Evolutionary conservation across 1,140 invertebrate species (phyloP).

Genomic region (Cyclargus thomasi): DNA sequence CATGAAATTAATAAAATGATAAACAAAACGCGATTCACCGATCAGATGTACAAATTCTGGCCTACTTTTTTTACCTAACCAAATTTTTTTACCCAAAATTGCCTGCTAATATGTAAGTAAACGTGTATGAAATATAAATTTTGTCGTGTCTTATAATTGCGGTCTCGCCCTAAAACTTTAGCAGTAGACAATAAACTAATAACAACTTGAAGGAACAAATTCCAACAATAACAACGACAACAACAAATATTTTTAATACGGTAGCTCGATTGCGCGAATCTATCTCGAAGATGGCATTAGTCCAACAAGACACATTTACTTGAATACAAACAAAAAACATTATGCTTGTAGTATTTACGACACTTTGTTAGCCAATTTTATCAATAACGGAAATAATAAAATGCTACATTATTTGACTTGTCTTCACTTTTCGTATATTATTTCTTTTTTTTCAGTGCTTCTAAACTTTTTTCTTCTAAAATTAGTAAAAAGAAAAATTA

Average conservation of each 20-base stretch:
- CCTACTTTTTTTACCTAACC: too few species aligned
- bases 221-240: not conserved
- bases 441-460: too few species aligned
- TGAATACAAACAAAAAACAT: not conserved
- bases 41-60: too few species aligned
- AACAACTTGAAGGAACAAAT: not conserved
- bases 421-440: not conserved
- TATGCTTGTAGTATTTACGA: not conserved
- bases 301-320: slow-evolving; percentile 1
- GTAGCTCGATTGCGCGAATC: not conserved
- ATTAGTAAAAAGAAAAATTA: too few species aligned
- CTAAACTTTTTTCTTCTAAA: too few species aligned
- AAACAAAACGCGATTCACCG: too few species aligned
- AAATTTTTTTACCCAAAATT: too few species aligned
- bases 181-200: not conserved
- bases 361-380: slow-evolving; percentile 10
- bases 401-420: not conserved
- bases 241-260: not conserved
- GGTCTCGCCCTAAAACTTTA: not conserved
- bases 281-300: not conserved
- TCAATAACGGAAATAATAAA: slow-evolving; percentile 14
- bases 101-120: too few species aligned
- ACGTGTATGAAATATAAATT: too few species aligned
- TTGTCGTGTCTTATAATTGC: too few species aligned
- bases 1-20: too few species aligned